Percentiles rank a stretch among this genome's conserved stretches.
phyloP scores from a whole-genome alignment of 2,888 invertebrate genomes.

The Spilosoma lubricipeda region DNA sequence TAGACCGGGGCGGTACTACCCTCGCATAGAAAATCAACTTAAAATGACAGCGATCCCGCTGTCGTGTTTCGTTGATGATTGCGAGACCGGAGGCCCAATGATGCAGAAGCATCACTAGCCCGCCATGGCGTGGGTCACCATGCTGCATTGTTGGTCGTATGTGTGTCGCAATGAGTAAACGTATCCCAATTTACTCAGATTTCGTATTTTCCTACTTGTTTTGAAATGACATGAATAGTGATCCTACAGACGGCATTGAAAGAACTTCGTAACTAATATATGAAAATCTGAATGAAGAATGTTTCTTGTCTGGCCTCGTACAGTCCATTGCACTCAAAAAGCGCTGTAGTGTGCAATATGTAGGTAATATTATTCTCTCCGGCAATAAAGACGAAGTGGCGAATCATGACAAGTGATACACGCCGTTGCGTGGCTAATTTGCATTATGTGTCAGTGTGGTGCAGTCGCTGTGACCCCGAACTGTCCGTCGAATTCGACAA shows the following conservation, averaged over 20 bases:
- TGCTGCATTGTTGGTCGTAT: no score
- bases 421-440: slow-evolving; percentile 9
- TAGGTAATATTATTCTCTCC: not conserved
- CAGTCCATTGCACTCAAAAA: not conserved
- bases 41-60: no score
- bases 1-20: no score
- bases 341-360: not conserved
- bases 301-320: not conserved
- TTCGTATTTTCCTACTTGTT: not conserved
- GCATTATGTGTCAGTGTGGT: not conserved
- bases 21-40: no score
- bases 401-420: not conserved
- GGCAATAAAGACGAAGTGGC: not conserved
- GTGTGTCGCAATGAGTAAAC: no score
- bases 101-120: no score
- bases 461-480: slow-evolving; percentile 12
- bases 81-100: no score
- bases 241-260: not conserved
- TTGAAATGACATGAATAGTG: not conserved
- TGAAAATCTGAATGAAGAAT: not conserved
- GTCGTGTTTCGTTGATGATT: no score
- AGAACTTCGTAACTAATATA: not conserved
- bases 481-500: slow-evolving; percentile 3
- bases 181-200: not conserved
- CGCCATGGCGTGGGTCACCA: no score